Conservation (phyloP, 2,797 vertebrate genomes). For the Helostoma temminkii region DNA sequence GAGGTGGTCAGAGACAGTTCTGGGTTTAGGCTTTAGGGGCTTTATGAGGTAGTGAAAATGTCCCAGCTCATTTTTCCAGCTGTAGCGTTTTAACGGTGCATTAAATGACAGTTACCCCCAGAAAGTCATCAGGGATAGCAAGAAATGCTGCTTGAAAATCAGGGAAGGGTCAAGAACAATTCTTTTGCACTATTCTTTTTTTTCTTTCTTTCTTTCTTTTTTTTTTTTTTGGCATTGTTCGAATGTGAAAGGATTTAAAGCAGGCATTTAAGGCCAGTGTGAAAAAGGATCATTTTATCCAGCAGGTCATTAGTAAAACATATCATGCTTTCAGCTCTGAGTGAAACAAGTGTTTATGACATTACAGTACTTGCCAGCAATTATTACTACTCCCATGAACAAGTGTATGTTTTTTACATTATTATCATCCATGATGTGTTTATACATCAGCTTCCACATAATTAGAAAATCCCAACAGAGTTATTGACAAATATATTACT, state of each 20-base stretch:
- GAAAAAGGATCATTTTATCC: constrained; percentile 12
- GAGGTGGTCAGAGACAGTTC: constrained; percentile 73
- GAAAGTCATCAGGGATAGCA: constrained; percentile 73
- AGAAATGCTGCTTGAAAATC: constrained; percentile 75
- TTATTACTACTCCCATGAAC: not conserved
- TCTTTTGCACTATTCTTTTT: constrained; percentile 42
- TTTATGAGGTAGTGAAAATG: constrained; percentile 81
- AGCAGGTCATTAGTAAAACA: constrained; percentile 3
- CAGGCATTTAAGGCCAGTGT: constrained; percentile 37
- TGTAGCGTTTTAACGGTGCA: constrained; percentile 80
- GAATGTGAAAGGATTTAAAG: constrained; percentile 52
- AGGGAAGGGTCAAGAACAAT: constrained; percentile 73
- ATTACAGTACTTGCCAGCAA: not conserved
- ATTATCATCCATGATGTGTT: too few species aligned
- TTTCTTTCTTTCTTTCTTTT: not conserved
- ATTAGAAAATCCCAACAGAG: too few species aligned
- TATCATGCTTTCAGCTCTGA: too few species aligned
- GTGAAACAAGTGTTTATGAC: too few species aligned
- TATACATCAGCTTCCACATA: too few species aligned
- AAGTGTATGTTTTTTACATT: too few species aligned
- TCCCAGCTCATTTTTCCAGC: constrained; percentile 83
- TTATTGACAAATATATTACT: too few species aligned
- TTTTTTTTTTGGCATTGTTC: not conserved
- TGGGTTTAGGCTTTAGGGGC: constrained; percentile 73
- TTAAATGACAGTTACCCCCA: constrained; percentile 73